Evolutionary conservation across 2,888 invertebrate genomes (phyloP).

Genomic region (Pocota personata): DNA sequence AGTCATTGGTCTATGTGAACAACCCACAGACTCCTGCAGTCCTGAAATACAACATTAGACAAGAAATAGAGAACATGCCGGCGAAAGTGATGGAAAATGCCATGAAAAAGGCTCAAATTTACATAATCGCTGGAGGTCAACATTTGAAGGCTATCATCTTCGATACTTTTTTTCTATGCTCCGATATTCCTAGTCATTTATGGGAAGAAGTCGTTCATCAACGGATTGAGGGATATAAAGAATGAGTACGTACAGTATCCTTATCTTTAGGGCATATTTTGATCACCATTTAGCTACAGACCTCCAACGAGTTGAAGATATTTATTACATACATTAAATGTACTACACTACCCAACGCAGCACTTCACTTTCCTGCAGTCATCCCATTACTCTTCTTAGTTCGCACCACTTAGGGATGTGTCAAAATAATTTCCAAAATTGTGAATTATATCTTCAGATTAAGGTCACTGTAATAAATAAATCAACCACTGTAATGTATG

Average conservation of each 20-base stretch:
- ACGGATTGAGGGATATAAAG: neutral
- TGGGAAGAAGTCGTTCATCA: no score
- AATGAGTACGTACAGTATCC: neutral
- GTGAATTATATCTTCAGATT: slow-evolving; percentile 6
- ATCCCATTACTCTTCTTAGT: slow-evolving; percentile 9
- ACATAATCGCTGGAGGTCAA: no score
- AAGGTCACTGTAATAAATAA: slow-evolving; percentile 29
- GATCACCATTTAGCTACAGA: neutral
- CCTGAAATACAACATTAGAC: no score
- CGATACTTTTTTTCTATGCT: no score
- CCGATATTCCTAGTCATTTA: no score
- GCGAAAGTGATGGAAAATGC: no score
- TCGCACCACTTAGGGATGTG: slow-evolving; percentile 29
- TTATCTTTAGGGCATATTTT: neutral
- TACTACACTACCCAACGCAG: neutral
- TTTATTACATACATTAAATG: neutral
- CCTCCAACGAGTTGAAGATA: neutral
- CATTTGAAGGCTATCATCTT: no score
- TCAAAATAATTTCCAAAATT: slow-evolving; percentile 25
- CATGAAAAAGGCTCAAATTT: no score
- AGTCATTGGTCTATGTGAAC: no score
- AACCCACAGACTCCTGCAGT: no score
- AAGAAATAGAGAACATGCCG: no score
- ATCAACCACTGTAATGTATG: slow-evolving; percentile 10
- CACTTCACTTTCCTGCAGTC: neutral